Evolutionary conservation across 2,797 vertebrate species (phyloP), one percentile per base, ranked within the genome.

Genomic region (Rhodeus uyekii): DNA sequence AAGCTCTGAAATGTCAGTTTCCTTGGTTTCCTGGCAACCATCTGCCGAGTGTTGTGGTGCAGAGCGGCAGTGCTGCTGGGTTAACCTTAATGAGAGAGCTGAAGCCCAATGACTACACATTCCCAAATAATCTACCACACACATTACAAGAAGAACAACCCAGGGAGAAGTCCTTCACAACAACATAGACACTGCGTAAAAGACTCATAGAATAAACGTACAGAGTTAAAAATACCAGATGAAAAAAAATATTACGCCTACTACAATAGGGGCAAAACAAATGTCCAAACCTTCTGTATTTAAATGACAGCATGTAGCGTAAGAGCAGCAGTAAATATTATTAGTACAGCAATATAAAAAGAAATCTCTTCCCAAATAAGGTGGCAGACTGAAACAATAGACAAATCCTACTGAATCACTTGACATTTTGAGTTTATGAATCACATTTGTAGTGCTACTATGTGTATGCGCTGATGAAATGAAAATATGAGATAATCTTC

Each of bases 21-120:
- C 64, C 78, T 86, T 84, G 82, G 63, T 80, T 86, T 85, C 85
- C 82, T 80, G 77, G 88, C 81, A 89, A 86, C 87, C 85, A 83
- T 82, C 86, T 85, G 79, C 84, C 76, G 55, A 87, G 81, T 68
- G 71, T 75, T 65, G 81, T 77, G 67, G 77, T 78, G 38, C 82
- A 80, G 85, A 85, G 67, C 29, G 48, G 42, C 34, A 32, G 76
- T 81, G 85, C 74, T 29, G 44, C 74, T 63, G 65, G 77, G 69
- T 72, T 82, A 83, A 85, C 79, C 74, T 85, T 89, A 91, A 88
- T 89, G 82, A 85, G 83, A 12, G 60, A 64, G 76, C 44, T 55
- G 58, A 50, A 80, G 71, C 36, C 61, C 34, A 65, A 42, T 61
- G 71, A 78, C 80, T 38, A 71, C 64, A 81, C 65, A 76, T 75